Conservation (phyloP, 2,888 invertebrate genomes). For the Molanna angustata region DNA sequence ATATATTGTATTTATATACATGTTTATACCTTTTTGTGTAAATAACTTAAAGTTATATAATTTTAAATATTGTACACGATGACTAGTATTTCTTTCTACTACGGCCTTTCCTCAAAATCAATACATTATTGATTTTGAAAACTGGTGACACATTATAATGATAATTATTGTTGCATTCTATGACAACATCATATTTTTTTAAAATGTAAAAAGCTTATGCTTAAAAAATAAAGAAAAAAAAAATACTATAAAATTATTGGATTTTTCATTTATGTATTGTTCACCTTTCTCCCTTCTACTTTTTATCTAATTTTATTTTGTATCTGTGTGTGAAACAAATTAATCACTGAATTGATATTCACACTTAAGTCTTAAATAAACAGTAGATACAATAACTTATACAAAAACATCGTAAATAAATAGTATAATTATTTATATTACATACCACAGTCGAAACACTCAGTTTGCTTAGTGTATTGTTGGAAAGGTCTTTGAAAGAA, state of each 20-base stretch:
- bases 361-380: too few relatives aligned
- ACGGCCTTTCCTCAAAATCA: conserved; percentile 29
- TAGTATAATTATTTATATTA: too few relatives aligned
- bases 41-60: conserved; percentile 22
- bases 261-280: conserved; percentile 5
- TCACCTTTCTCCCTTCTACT: too few relatives aligned
- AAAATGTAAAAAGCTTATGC: conserved; percentile 31
- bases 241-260: conserved; percentile 7
- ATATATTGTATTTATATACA: conserved; percentile 17
- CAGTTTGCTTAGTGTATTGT: too few relatives aligned
- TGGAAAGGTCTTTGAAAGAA: too few relatives aligned
- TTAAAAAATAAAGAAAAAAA: conserved; percentile 25
- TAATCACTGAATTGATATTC: too few relatives aligned
- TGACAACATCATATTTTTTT: conserved; percentile 31
- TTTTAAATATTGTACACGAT: conserved; percentile 11
- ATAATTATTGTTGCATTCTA: conserved; percentile 29
- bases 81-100: conserved; percentile 17
- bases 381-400: too few relatives aligned
- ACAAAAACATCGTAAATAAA: too few relatives aligned
- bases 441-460: too few relatives aligned
- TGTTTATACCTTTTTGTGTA: conserved; percentile 19
- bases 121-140: conserved; percentile 30
- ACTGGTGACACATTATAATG: conserved; percentile 25
- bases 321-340: too few relatives aligned
- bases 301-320: too few relatives aligned